phyloP scores from a whole-genome alignment of 2,888 invertebrate genomes.

The Seira sanloemensis region DNA sequence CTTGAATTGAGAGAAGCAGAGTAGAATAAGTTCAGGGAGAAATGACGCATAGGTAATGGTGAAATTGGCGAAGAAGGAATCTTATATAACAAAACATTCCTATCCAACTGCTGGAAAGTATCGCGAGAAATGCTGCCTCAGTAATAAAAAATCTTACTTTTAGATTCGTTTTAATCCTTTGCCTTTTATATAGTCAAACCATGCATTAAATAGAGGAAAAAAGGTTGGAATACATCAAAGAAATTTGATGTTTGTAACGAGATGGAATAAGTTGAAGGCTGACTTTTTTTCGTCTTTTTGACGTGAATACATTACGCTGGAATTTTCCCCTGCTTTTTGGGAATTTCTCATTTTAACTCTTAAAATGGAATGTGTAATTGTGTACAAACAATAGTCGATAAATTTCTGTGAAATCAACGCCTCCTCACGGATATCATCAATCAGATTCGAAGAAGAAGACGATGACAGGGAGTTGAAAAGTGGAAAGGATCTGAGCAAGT shows the following conservation, averaged over 20 bases:
- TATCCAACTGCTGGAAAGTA: neutral
- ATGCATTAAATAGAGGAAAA: neutral
- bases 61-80: neutral
- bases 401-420: neutral
- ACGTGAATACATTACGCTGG: too few species aligned
- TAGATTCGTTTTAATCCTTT: too few species aligned
- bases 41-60: neutral
- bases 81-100: neutral
- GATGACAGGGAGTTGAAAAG: neutral
- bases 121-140: neutral
- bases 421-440: neutral
- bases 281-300: too few species aligned
- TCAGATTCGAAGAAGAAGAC: neutral
- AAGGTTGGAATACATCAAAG: too few species aligned
- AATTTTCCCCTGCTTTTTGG: too few species aligned
- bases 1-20: neutral
- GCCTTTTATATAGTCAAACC: neutral
- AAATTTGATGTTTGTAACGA: too few species aligned
- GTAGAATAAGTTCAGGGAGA: neutral
- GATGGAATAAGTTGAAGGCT: too few species aligned
- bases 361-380: neutral
- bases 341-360: conserved; percentile 1
- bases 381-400: neutral
- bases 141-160: conserved; percentile 16
- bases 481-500: neutral